phyloP scores from a whole-genome alignment of 2,113 vertebrate genomes.

The Pandion haliaetus region DNA sequence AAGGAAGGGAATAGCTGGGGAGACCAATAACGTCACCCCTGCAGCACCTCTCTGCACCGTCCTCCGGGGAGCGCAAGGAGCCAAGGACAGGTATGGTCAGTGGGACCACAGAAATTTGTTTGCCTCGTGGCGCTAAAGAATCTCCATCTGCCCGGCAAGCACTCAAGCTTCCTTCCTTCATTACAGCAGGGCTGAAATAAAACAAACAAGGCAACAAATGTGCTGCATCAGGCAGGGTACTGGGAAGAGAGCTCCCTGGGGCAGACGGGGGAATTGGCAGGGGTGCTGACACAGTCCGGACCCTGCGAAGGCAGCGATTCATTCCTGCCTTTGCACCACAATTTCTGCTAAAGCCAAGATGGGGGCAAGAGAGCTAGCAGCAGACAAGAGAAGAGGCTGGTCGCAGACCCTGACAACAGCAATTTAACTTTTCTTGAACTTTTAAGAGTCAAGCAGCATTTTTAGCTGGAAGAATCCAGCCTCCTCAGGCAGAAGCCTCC shows the following conservation, averaged over 20 bases:
- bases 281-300: not conserved
- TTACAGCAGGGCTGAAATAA: not conserved
- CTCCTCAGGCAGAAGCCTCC: not conserved
- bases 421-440: not conserved
- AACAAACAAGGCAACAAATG: not conserved
- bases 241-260: not conserved
- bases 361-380: not conserved
- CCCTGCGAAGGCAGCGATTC: not conserved
- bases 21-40: fast-evolving
- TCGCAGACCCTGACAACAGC: no score
- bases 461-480: not conserved
- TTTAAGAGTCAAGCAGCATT: not conserved
- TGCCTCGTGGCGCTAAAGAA: not conserved
- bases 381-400: not conserved
- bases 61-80: fast-evolving
- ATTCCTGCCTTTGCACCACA: not conserved
- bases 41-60: not conserved
- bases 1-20: not conserved
- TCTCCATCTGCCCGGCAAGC: not conserved
- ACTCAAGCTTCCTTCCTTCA: not conserved
- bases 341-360: not conserved
- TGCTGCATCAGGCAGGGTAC: not conserved
- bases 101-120: not conserved
- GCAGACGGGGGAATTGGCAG: not conserved
- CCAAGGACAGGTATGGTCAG: not conserved